Evolutionary conservation across 2,797 vertebrate species (phyloP).

Genomic region (Champsocephalus esox): DNA sequence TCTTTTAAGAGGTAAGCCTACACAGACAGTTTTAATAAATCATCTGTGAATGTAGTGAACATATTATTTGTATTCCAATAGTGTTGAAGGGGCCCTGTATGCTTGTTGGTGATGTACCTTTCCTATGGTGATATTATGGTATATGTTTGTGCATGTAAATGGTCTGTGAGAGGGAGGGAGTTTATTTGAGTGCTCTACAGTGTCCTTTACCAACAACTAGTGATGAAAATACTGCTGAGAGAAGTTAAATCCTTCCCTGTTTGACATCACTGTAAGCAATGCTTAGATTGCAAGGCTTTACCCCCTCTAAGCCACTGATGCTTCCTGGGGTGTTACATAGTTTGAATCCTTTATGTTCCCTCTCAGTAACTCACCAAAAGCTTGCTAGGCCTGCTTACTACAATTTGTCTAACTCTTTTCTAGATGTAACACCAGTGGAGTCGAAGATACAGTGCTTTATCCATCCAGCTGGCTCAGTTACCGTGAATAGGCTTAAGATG

Average conservation of each 20-base stretch:
- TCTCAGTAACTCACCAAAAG: conserved; percentile 49
- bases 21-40: neutral
- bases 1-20: neutral
- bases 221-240: conserved; percentile 14
- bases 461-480: conserved; percentile 80
- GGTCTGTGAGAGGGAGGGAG: too few species aligned
- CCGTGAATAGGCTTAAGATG: conserved; percentile 80
- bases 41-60: neutral
- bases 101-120: too few species aligned
- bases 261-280: conserved; percentile 35
- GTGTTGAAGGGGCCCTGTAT: neutral
- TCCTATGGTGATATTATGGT: too few species aligned
- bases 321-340: conserved; percentile 39
- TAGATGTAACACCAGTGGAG: conserved; percentile 71
- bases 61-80: neutral
- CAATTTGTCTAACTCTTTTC: conserved; percentile 70
- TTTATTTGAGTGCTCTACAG: neutral
- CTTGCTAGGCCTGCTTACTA: conserved; percentile 59
- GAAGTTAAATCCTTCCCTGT: conserved; percentile 31
- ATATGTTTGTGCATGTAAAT: too few species aligned
- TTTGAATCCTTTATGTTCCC: conserved; percentile 58
- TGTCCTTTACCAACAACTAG: conserved; percentile 16
- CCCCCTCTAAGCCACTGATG: conserved; percentile 22
- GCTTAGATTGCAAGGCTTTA: conserved; percentile 38
- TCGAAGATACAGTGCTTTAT: conserved; percentile 73